Base-by-base conservation (phyloP, 2,888 invertebrate genomes). In the Drosophila limbata region DNA sequence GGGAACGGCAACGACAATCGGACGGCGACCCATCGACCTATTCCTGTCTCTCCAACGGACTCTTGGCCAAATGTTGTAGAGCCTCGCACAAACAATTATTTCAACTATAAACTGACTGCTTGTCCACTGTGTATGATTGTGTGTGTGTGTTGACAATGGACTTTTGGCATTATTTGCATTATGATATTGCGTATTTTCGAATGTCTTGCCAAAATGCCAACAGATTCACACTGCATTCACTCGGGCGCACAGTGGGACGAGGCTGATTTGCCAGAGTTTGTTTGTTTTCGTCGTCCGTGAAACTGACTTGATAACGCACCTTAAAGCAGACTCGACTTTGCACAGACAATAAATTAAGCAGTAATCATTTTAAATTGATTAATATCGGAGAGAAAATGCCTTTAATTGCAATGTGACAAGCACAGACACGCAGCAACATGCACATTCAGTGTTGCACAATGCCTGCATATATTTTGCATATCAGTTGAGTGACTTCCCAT, bases 81-180 rank as follows among this genome's bases (percentile, higher is more conserved):
- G 63, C 56, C 47, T 67, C 44, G 40, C 67, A 64, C 77, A 77
- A 75, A 77, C 77, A 78, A 75, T 77, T 77, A 78, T 77, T 74
- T 78, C 67, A 71, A 56, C 75, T 67, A 66, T 69, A 69, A 77
- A 66, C 44, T 62, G 45, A 25, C 33, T 50, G 17, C 17, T 17
- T 61, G 35, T 28, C 11, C 9, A 31, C 31, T 31, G 31, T 31
- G 31, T 37, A 2, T 47, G 13, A n/a, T n/a, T 25, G 28, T 62
- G 39, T 63, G 62, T 45, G 37, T 66, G 45, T 77, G 68, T 79
- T 77, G 79, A 70, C 77, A 81, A 69, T 73, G 48, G 76, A 78
- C 76, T 84, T 78, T 80, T 68, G 72, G 80, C 65, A 69, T 83
- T 71, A 72, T 69, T 69, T 75, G 76, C 82, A 73, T 75, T 79